Evolutionary conservation across 2,888 invertebrate species (phyloP).

Genomic region (Hemaris fuciformis): DNA sequence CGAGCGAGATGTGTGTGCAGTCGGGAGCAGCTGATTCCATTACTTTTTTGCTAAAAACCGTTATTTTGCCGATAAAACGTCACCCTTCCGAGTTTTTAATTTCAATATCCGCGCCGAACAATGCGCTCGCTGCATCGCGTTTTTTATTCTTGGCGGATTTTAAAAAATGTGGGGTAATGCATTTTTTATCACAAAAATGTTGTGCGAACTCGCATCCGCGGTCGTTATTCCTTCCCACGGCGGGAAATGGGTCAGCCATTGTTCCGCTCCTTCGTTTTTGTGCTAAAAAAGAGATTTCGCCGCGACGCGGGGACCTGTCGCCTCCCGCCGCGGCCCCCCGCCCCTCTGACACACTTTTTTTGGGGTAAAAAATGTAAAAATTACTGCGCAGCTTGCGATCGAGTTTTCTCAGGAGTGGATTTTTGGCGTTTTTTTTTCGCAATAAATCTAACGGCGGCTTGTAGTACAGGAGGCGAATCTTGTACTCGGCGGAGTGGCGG

Average conservation of each 20-base stretch:
- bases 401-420: constrained; percentile 69
- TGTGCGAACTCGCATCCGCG: constrained; percentile 58
- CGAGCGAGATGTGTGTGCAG: constrained; percentile 37
- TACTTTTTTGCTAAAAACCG: constrained; percentile 72
- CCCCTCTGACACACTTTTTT: constrained; percentile 71
- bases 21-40: constrained; percentile 64
- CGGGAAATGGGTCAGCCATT: constrained; percentile 80
- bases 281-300: constrained; percentile 76
- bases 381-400: constrained; percentile 72
- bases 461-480: constrained; percentile 57
- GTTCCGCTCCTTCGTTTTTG: constrained; percentile 73
- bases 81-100: constrained; percentile 75
- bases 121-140: constrained; percentile 59
- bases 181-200: constrained; percentile 72
- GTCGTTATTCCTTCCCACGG: constrained; percentile 81
- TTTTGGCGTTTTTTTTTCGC: constrained; percentile 54
- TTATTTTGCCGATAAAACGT: constrained; percentile 77
- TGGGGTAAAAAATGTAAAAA: constrained; percentile 75
- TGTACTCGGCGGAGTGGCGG: constrained; percentile 22
- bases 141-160: constrained; percentile 60
- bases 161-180: constrained; percentile 79
- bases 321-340: constrained; percentile 48
- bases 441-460: constrained; percentile 63
- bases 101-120: constrained; percentile 72
- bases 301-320: constrained; percentile 50